Evolutionary conservation across 2,797 vertebrate genomes (phyloP).

Genomic region (Hippocampus kuda): DNA sequence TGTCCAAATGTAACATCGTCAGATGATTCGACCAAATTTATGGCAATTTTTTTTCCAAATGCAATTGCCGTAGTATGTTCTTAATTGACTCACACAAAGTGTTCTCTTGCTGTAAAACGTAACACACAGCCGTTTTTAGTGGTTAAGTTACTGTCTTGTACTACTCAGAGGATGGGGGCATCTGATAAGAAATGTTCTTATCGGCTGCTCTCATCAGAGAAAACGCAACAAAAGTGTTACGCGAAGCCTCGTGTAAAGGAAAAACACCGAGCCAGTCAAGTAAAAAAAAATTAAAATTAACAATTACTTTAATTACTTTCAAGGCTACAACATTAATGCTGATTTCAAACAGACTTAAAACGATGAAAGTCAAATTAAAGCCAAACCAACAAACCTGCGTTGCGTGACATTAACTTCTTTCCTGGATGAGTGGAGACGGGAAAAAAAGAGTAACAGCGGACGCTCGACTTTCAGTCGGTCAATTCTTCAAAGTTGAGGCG

Average conservation of each 20-base stretch:
- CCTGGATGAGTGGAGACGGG: constrained; percentile 12
- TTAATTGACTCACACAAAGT: background rate
- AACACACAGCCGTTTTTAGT: background rate
- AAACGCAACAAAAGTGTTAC: background rate
- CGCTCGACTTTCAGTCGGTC: constrained; percentile 43
- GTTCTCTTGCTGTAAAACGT: background rate
- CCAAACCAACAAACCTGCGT: constrained; percentile 58
- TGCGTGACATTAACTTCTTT: constrained; percentile 54
- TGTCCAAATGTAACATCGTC: background rate
- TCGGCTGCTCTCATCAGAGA: background rate
- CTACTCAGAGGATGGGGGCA: constrained; percentile 12
- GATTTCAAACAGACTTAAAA: background rate
- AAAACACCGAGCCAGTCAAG: background rate
- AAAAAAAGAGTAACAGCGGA: constrained; percentile 24
- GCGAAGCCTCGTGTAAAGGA: background rate
- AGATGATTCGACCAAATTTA: background rate
- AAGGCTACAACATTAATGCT: background rate
- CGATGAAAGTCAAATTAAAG: background rate
- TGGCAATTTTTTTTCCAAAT: background rate
- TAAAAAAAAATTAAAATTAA: too few relatives aligned
- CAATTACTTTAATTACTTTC: background rate
- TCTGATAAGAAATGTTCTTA: constrained; percentile 21
- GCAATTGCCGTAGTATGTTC: background rate
- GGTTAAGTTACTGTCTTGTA: constrained; percentile 20
- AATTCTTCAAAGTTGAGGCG: constrained; percentile 55